Base-by-base conservation (phyloP, 2,797 vertebrate species). In the Kryptopterus vitreolus region DNA sequence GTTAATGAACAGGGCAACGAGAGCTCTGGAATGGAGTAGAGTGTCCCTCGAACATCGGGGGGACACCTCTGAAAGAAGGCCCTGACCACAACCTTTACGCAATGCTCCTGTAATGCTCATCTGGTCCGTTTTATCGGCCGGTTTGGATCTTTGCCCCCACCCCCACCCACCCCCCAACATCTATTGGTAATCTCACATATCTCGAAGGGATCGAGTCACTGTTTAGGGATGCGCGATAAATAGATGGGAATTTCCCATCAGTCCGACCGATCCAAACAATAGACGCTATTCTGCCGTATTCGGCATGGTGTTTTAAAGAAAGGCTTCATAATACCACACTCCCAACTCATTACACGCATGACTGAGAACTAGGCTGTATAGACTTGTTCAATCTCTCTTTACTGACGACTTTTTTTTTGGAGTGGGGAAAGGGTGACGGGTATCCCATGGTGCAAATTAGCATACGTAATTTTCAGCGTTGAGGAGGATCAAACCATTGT, bases 1-100 rank as follows among this genome's bases (percentile, higher is more conserved):
- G 90, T 90, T 93, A 93, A 93, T 92, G 92, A 93, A 91, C 87
- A 83, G 84, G 63, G 90, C 87, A 88, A 90, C 78, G 81, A 65
- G 52, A 72, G 73, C 61, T 76, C 20, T 24, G 65, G 66, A 77
- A 82, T 75, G 78, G 85, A 86, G 85, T 72, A 80, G 57, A 16
- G 33, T 58, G 70, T 53, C 71, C 75, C 58, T 20, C 26, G 26
- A 16, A 52, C 79, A 76, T 77, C 77, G 83, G 61, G n/a, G 38
- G 78, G 80, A 84, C 79, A 50, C 52, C 69, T 77, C 43, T 12
- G 52, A 68, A 63, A 70, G 20, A 20, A 52, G 12, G 81, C 76
- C 78, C 76, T 71, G 71, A 74, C 46, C 1, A 22, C n/a, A 61
- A 57, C 18, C 43, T 26, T 22, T 20, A 55, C 59, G 31, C 11